A percentile compares a stretch with the other conserved stretches of the same genome.
These are phyloP conservation scores for Campopleginae sp. DNA, from an alignment of 2,888 invertebrate genomes.

Conservation along the genomic window DNA sequence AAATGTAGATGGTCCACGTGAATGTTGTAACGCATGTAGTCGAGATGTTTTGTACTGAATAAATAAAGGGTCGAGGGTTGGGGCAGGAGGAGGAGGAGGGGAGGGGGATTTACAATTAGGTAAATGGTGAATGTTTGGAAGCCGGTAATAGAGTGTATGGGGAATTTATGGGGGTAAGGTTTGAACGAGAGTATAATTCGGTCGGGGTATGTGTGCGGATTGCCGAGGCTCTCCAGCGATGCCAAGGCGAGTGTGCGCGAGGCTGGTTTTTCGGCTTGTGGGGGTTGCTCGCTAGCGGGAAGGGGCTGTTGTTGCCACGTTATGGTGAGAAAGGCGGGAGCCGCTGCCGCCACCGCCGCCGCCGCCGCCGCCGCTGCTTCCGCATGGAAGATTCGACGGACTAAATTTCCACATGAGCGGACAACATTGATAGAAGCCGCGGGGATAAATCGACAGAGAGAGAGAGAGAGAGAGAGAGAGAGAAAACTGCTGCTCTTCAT, in stretches of 20 bases:
- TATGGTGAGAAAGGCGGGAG: conserved; percentile 83
- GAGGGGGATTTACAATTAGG: conserved; percentile 79
- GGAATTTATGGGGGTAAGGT: conserved; percentile 67
- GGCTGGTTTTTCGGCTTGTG: conserved; percentile 74
- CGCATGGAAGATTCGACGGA: conserved; percentile 81
- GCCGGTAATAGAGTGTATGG: conserved; percentile 78
- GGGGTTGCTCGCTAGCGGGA: conserved; percentile 71
- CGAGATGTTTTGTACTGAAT: conserved; percentile 77
- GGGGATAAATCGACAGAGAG: conserved; percentile 70
- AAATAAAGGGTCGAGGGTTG: conserved; percentile 76
- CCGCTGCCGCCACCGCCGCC: too few relatives aligned
- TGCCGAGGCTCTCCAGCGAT: conserved; percentile 41
- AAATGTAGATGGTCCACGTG: neutral
- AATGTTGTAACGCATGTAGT: conserved; percentile 71
- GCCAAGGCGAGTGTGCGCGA: conserved; percentile 54
- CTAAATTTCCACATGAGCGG: conserved; percentile 83
- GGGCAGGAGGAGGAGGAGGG: neutral
- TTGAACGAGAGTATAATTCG: conserved; percentile 8
- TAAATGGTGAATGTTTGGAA: conserved; percentile 81
- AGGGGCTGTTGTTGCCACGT: conserved; percentile 67
- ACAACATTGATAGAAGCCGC: conserved; percentile 83
- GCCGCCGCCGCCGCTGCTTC: conserved; percentile 77
- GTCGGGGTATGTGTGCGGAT: conserved; percentile 25
- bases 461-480: conserved; percentile 70
- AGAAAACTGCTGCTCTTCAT: conserved; percentile 75